Percentiles rank a stretch among this genome's conserved stretches.
These are phyloP conservation scores for Acleris holmiana DNA, from an alignment of 2,888 invertebrate genomes.

Conservation along the genomic window DNA sequence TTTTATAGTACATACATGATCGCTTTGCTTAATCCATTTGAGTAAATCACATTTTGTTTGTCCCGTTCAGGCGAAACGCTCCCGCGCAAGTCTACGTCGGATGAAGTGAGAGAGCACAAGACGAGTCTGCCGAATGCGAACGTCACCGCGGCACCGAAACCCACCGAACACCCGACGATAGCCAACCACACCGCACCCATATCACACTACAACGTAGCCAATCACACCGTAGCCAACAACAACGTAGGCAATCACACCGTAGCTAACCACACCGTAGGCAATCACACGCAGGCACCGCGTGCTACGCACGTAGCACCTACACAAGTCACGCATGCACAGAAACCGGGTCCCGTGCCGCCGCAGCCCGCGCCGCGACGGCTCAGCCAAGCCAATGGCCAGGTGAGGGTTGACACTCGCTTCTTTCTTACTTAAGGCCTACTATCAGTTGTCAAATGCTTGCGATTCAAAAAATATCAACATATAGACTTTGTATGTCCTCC, in stretches of 20 bases:
- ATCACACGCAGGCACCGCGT: slow-evolving; percentile 54
- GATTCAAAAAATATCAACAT: too few relatives aligned
- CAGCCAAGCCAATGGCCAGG: slow-evolving; percentile 77
- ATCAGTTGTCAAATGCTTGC: too few relatives aligned
- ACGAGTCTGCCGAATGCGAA: slow-evolving; percentile 71
- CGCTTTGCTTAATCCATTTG: slow-evolving; percentile 8
- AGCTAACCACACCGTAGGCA: slow-evolving; percentile 45
- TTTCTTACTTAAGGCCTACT: too few relatives aligned
- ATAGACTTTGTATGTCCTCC: too few relatives aligned
- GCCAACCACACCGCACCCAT: slow-evolving; percentile 27
- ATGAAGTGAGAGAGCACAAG: slow-evolving; percentile 77
- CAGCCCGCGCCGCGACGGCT: slow-evolving; percentile 56
- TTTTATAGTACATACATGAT: neutral
- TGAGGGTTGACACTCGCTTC: slow-evolving; percentile 49
- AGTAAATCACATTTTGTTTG: slow-evolving; percentile 25
- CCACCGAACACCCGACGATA: slow-evolving; percentile 51
- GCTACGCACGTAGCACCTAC: slow-evolving; percentile 45
- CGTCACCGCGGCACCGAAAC: slow-evolving; percentile 53
- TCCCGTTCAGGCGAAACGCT: slow-evolving; percentile 59
- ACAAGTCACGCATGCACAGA: slow-evolving; percentile 35
- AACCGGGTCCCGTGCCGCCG: slow-evolving; percentile 37
- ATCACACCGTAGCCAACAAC: neutral
- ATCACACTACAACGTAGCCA: slow-evolving; percentile 22
- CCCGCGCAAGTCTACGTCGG: slow-evolving; percentile 73
- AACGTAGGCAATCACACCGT: neutral